These are phyloP conservation scores for Drosophila lini DNA, from an alignment of 1,140 invertebrate genomes.

Conservation along the genomic window DNA sequence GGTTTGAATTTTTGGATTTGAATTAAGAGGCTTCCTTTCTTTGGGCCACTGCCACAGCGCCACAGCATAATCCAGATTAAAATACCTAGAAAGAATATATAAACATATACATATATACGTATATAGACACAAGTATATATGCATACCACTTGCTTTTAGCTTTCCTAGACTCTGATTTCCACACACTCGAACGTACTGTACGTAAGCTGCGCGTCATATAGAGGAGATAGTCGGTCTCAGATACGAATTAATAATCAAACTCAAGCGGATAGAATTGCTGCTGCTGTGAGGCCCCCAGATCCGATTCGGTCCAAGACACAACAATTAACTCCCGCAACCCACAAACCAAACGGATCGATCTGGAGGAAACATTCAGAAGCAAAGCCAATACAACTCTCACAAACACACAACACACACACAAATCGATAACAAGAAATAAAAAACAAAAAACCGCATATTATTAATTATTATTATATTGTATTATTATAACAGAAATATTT, in stretches of 20 bases:
- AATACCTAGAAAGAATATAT: slow-evolving; percentile 54
- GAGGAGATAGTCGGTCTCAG: slow-evolving; percentile 32
- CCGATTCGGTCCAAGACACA: slow-evolving; percentile 21
- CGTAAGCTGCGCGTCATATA: slow-evolving; percentile 46
- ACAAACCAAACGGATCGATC: slow-evolving; percentile 40
- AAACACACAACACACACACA: slow-evolving; percentile 23
- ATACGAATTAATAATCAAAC: slow-evolving; percentile 56
- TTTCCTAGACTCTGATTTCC: slow-evolving; percentile 75
- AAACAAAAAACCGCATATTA: slow-evolving; percentile 56
- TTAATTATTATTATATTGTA: slow-evolving; percentile 83
- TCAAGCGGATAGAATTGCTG: slow-evolving; percentile 24
- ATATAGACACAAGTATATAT: slow-evolving; percentile 62
- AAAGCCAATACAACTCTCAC: slow-evolving; percentile 7
- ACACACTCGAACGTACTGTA: slow-evolving; percentile 50
- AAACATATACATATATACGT: slow-evolving; percentile 48
- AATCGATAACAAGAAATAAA: slow-evolving; percentile 23
- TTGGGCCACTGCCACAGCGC: slow-evolving; percentile 50
- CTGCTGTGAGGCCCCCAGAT: slow-evolving; percentile 11
- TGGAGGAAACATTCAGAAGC: slow-evolving; percentile 23
- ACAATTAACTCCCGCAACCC: slow-evolving; percentile 27
- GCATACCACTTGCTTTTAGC: slow-evolving; percentile 79
- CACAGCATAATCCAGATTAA: slow-evolving; percentile 63
- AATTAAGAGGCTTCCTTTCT: slow-evolving; percentile 34
- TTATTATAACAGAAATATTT: slow-evolving; percentile 85
- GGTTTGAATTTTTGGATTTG: slow-evolving; percentile 26